Conservation (phyloP, 2,797 vertebrate species). For the Oreonectes daqikongensis region DNA sequence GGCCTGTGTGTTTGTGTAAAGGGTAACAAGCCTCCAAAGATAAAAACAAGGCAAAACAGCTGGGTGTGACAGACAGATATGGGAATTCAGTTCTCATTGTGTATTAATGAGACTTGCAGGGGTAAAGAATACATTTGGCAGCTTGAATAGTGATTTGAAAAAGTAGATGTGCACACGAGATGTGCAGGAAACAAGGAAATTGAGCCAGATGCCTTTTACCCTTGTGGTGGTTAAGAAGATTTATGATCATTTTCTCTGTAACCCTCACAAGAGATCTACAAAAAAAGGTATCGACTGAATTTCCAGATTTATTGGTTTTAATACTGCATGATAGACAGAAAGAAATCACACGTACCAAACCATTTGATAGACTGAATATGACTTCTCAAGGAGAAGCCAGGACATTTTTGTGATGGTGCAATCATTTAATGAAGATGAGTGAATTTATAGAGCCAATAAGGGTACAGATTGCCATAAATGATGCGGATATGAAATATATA, state of each 20-base stretch:
- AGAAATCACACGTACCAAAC: neutral
- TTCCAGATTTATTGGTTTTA: constrained; percentile 8
- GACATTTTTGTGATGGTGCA: neutral
- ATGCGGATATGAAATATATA: constrained; percentile 6
- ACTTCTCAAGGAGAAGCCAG: neutral
- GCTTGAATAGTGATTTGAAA: constrained; percentile 12
- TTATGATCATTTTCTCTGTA: neutral
- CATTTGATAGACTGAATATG: neutral
- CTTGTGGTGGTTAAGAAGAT: neutral
- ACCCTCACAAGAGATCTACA: neutral
- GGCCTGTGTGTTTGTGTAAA: constrained; percentile 27
- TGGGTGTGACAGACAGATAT: constrained; percentile 18
- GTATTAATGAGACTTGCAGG: neutral
- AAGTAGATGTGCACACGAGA: too few relatives aligned
- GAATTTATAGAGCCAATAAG: neutral
- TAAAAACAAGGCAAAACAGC: constrained; percentile 1
- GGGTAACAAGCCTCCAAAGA: neutral
- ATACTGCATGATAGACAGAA: neutral
- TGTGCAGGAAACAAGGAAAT: neutral
- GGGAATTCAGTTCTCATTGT: constrained; percentile 20
- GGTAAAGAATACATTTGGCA: constrained; percentile 13
- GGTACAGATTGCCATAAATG: constrained; percentile 1
- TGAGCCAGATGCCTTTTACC: neutral
- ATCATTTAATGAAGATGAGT: constrained; percentile 1
- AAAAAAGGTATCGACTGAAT: constrained; percentile 10